These are phyloP conservation scores for Lepidocyrtinus sp. DNA, from an alignment of 2,888 invertebrate species.

Conservation along the genomic window DNA sequence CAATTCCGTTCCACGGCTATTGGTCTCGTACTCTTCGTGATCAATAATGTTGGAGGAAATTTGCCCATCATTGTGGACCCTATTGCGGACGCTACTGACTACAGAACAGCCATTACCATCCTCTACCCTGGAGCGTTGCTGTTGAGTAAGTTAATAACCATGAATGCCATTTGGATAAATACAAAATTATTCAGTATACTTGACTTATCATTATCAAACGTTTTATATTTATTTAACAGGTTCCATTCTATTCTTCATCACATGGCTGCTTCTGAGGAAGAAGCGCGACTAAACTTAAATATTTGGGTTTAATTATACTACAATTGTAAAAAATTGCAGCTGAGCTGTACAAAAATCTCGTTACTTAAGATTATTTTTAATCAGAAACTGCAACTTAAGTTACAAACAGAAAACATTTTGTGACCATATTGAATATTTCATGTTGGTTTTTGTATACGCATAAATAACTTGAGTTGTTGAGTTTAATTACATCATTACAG, in stretches of 20 bases:
- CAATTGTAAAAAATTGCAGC: not conserved
- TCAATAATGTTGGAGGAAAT: constrained; percentile 94
- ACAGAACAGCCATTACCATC: constrained; percentile 87
- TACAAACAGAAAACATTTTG: too few relatives aligned
- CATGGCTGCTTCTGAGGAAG: constrained; percentile 50
- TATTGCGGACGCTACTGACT: constrained; percentile 85
- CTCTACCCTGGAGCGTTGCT: constrained; percentile 91
- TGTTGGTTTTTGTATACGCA: too few relatives aligned
- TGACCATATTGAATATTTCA: too few relatives aligned
- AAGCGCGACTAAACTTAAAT: too few relatives aligned
- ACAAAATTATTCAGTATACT: not conserved
- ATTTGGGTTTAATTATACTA: too few relatives aligned
- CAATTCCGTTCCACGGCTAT: constrained; percentile 87
- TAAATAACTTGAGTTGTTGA: too few relatives aligned
- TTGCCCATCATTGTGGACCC: constrained; percentile 90
- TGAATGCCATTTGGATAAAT: not conserved
- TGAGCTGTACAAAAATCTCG: too few relatives aligned
- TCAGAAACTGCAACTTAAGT: too few relatives aligned
- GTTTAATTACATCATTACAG: too few relatives aligned
- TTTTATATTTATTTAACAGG: constrained; percentile 36
- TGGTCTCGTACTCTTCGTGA: constrained; percentile 90
- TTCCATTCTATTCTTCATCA: constrained; percentile 56
- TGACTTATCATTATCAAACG: not conserved
- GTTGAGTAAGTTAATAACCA: constrained; percentile 79
- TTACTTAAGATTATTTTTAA: too few relatives aligned